Percentiles rank a stretch among this genome's conserved stretches.
These are phyloP conservation scores for Capitella teleta DNA, from an alignment of 1,140 invertebrate species.

Conservation along the genomic window DNA sequence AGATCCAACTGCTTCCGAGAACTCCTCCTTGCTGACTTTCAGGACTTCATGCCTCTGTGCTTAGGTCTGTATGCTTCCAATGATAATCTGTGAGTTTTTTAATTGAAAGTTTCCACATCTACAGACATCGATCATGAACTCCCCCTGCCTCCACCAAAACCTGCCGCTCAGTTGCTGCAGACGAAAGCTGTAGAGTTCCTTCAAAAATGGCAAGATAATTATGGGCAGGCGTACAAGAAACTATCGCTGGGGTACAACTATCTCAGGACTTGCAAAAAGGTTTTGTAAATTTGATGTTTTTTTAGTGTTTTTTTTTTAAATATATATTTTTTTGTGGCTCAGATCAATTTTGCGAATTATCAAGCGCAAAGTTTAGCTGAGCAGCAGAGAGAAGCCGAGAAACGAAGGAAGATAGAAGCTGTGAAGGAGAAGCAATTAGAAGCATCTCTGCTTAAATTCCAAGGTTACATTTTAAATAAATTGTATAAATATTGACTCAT, in stretches of 20 bases:
- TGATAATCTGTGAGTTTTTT: too few relatives aligned
- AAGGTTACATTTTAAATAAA: too few relatives aligned
- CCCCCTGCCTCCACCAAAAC: conserved; percentile 46
- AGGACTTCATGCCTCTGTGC: conserved; percentile 43
- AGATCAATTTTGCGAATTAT: conserved; percentile 33
- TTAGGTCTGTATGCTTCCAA: conserved; percentile 31
- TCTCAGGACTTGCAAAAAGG: conserved; percentile 45
- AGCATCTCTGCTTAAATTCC: neutral
- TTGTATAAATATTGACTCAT: too few relatives aligned
- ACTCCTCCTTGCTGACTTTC: conserved; percentile 44
- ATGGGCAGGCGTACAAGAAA: conserved; percentile 44
- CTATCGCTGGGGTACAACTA: conserved; percentile 45
- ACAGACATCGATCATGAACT: conserved; percentile 40
- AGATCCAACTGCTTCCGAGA: conserved; percentile 48
- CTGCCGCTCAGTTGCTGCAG: conserved; percentile 43
- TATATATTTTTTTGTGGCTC: too few relatives aligned
- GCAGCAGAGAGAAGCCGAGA: conserved; percentile 20
- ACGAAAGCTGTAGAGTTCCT: conserved; percentile 39
- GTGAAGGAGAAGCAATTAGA: conserved; percentile 17
- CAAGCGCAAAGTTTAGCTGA: conserved; percentile 23
- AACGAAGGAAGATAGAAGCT: conserved; percentile 11
- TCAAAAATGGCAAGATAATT: conserved; percentile 46
- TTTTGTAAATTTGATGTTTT: too few relatives aligned
- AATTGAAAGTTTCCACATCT: too few relatives aligned
- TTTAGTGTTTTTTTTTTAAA: too few relatives aligned